These are phyloP conservation scores for Pissodes strobi DNA, from an alignment of 1,140 invertebrate species.

Conservation along the genomic window DNA sequence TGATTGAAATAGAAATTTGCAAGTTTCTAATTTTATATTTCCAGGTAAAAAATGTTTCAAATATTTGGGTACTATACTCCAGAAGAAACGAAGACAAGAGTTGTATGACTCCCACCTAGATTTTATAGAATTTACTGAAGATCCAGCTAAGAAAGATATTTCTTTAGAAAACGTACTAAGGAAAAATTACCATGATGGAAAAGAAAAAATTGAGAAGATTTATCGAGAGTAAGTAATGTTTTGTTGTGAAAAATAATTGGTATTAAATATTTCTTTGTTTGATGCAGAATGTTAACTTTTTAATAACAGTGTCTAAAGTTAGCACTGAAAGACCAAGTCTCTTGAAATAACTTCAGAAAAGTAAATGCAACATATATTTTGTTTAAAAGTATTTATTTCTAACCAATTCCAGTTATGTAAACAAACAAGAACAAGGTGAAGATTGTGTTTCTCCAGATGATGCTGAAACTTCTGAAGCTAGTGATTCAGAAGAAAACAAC, in stretches of 20 bases:
- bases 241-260: too few relatives aligned
- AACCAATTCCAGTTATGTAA: constrained; percentile 16
- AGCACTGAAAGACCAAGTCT: too few relatives aligned
- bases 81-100: constrained; percentile 60
- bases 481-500: too few relatives aligned
- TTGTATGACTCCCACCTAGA: constrained; percentile 59
- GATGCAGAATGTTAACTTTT: too few relatives aligned
- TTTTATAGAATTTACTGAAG: constrained; percentile 56
- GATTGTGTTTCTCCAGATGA: constrained; percentile 15
- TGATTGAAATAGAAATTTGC: too few relatives aligned
- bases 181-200: constrained; percentile 55
- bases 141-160: constrained; percentile 60
- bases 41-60: constrained; percentile 62
- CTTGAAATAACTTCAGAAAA: too few relatives aligned
- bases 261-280: constrained; percentile 22
- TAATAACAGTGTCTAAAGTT: too few relatives aligned
- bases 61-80: constrained; percentile 60
- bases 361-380: too few relatives aligned
- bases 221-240: constrained; percentile 59
- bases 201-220: constrained; percentile 58
- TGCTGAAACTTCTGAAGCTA: constrained; percentile 4
- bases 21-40: too few relatives aligned
- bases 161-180: constrained; percentile 57
- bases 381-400: constrained; percentile 2
- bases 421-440: constrained; percentile 32